Evolutionary conservation across 1,140 invertebrate species (phyloP).

Genomic region (Ephestia elutella): DNA sequence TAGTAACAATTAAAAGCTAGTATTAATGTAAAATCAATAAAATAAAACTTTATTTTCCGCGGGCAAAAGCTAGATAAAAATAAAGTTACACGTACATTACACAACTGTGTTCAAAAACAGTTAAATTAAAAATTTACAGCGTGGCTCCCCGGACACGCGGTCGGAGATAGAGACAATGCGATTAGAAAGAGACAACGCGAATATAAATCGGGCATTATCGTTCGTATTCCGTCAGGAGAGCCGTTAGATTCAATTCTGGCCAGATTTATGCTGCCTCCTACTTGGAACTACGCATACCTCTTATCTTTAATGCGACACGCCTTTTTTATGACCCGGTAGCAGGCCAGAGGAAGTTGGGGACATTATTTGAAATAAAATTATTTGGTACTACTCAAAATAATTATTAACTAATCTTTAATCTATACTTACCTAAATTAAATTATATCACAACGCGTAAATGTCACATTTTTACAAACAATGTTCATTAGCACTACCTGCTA

Average conservation of each 20-base stretch:
- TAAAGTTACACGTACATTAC: background rate
- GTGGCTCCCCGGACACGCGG: conserved; percentile 6
- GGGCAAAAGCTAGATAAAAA: background rate
- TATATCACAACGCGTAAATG: too few relatives aligned
- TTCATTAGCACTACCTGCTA: too few relatives aligned
- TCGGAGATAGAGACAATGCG: conserved; percentile 7
- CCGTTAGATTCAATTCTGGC: conserved; percentile 55
- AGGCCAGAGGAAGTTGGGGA: background rate
- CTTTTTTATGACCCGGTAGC: conserved; percentile 4
- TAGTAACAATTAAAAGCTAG: too few relatives aligned
- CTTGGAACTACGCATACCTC: background rate
- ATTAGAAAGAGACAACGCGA: background rate
- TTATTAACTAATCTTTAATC: too few relatives aligned
- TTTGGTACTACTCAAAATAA: too few relatives aligned
- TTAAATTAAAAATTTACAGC: conserved; percentile 29
- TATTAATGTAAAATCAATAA: too few relatives aligned
- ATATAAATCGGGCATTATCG: conserved; percentile 53
- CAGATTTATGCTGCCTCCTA: conserved; percentile 34
- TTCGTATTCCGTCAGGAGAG: conserved; percentile 31
- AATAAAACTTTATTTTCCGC: too few relatives aligned
- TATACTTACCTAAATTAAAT: too few relatives aligned
- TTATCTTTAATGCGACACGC: conserved; percentile 4
- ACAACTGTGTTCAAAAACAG: conserved; percentile 18
- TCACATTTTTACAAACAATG: too few relatives aligned
- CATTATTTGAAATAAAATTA: background rate